phyloP scores from a whole-genome alignment of 1,140 invertebrate species.

The Bactericera cockerelli region DNA sequence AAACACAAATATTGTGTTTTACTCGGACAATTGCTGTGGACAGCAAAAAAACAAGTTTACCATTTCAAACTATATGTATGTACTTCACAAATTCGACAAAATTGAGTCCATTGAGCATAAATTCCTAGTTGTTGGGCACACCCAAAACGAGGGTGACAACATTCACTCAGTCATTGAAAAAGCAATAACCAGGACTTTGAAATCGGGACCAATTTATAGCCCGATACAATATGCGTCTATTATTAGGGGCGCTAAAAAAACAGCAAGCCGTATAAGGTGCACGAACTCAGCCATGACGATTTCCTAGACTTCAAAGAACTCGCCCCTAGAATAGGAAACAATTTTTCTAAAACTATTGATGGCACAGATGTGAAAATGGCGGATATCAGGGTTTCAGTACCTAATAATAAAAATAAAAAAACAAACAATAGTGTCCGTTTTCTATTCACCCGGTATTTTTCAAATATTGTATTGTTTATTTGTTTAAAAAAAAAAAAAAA shows the following conservation, averaged over 20 bases:
- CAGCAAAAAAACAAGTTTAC: conserved; percentile 19
- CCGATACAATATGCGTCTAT: conserved; percentile 16
- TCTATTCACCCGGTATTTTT: too few relatives aligned
- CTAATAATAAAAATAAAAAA: too few relatives aligned
- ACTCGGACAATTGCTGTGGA: conserved; percentile 12
- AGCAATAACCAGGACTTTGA: conserved; percentile 23
- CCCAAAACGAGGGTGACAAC: conserved; percentile 30
- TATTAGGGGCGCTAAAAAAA: conserved; percentile 11
- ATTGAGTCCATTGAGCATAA: conserved; percentile 28
- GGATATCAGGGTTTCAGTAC: too few relatives aligned
- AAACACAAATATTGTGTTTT: conserved; percentile 10
- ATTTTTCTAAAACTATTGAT: too few relatives aligned
- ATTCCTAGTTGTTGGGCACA: conserved; percentile 29
- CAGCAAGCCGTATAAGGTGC: conserved; percentile 10
- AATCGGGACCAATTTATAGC: conserved; percentile 26
- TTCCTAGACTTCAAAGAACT: background rate
- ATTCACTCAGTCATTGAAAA: conserved; percentile 27
- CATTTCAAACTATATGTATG: too few relatives aligned
- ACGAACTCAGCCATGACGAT: conserved; percentile 8
- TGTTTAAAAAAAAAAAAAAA: too few relatives aligned
- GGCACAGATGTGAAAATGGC: too few relatives aligned
- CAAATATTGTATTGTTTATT: too few relatives aligned
- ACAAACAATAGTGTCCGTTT: too few relatives aligned
- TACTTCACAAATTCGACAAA: conserved; percentile 18
- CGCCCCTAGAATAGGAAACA: too few relatives aligned